These are phyloP conservation scores for Lutjanus campechanus DNA, from an alignment of 2,797 vertebrate species.

Conservation along the genomic window DNA sequence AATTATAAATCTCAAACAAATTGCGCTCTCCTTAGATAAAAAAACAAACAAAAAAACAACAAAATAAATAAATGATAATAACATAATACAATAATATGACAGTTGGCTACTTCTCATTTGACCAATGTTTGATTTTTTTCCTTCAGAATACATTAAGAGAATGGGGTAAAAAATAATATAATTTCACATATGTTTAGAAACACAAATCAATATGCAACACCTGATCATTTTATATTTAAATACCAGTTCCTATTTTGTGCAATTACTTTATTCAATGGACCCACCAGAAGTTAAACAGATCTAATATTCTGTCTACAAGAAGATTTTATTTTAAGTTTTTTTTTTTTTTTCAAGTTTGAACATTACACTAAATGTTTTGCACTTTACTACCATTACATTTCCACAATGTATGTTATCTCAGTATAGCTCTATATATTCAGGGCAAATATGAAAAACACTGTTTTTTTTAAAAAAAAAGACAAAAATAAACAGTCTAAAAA, in stretches of 20 bases:
- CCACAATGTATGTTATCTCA: not conserved
- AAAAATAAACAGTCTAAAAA: not conserved
- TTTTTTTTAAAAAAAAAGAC: not conserved
- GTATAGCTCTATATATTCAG: not conserved
- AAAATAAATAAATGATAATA: slow-evolving; percentile 23
- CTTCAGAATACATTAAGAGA: not conserved
- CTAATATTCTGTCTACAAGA: not conserved
- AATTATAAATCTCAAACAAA: slow-evolving; percentile 25
- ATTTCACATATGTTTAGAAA: slow-evolving; percentile 6
- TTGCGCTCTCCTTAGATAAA: not conserved
- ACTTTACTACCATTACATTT: not conserved
- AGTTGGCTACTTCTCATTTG: not conserved
- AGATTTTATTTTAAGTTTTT: not conserved
- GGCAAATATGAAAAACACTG: slow-evolving; percentile 2
- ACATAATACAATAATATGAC: slow-evolving; percentile 1
- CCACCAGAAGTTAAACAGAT: not conserved
- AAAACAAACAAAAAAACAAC: not conserved
- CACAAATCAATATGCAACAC: not conserved
- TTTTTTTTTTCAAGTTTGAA: not conserved
- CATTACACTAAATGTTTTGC: not conserved
- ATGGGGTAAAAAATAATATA: not conserved
- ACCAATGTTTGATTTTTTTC: not conserved
- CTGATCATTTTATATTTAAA: slow-evolving; percentile 21
- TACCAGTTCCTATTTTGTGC: not conserved
- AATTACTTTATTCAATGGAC: not conserved